Evolutionary conservation across 2,888 invertebrate genomes (phyloP), one percentile per base, ranked within the genome.

Genomic region (Aporophyla lueneburgensis): DNA sequence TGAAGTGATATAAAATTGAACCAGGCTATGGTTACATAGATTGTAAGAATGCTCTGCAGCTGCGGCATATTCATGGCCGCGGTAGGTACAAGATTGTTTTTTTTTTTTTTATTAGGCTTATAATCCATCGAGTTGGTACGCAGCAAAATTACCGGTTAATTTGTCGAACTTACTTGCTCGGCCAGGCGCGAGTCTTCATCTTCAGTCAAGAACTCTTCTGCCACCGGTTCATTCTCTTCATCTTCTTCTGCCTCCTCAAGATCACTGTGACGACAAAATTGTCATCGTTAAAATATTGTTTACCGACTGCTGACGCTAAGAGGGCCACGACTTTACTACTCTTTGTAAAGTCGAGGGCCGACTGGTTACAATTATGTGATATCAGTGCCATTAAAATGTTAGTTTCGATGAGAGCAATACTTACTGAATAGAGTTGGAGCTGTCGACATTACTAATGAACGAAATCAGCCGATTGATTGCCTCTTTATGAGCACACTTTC

Each of bases 211-310:
- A 78, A 71, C 33, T 91, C 91, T 19, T 93, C 93, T 21, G 85
- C 86, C 5, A 81, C 85, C 1, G 85, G 71, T 76, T 91, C 91
- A 27, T 90, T 89, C 21, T 89, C 91, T 16, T 78, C 88, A 49
- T 92, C 93, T 73, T 94, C 93, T 56, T 93, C 94, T 0, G 87
- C 83, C 63, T 93, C 94, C 14, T 93, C 92, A 5, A 84, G 72
- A 76, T 92, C 91, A 53, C 94, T 94, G 80, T 54, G 63, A 71
- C 59, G 33, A 65, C 24, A 65, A 74, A 46, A 62, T 24, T 1
- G 5, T 43, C 6, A 21, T 5, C 24, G 9, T 40, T 9, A 66
- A 66, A 61, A 66, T 66, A 58, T 27, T 51, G n/a, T 67, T 49
- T 40, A 27, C 7, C 0, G 21, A 53, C 21, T 24, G 43, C 51